A percentile compares a stretch with the other conserved stretches of the same genome.
Evolutionary conservation across 1,140 invertebrate species (phyloP).

Genomic region (Drosophila navojoa): DNA sequence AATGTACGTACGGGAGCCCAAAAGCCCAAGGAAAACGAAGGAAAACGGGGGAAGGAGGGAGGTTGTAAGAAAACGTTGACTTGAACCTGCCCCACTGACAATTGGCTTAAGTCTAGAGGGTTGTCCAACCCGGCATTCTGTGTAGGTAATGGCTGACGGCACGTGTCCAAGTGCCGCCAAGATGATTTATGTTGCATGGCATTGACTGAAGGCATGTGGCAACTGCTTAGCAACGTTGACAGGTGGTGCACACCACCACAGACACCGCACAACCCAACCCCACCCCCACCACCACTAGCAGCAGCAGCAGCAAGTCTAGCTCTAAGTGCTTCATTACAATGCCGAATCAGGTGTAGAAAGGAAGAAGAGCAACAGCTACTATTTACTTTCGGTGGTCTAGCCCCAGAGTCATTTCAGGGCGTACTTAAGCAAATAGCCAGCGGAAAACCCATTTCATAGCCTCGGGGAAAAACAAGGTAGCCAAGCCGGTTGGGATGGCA

Average conservation of each 20-base stretch:
- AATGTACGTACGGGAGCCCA: no score
- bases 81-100: slow-evolving; percentile 79
- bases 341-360: not conserved
- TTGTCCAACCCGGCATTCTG: slow-evolving; percentile 16
- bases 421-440: slow-evolving; percentile 14
- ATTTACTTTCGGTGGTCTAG: slow-evolving; percentile 6
- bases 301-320: not conserved
- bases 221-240: slow-evolving; percentile 23
- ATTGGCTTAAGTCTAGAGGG: slow-evolving; percentile 64
- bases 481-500: slow-evolving; percentile 11
- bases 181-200: slow-evolving; percentile 75
- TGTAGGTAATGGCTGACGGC: slow-evolving; percentile 61
- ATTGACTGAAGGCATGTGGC: slow-evolving; percentile 77
- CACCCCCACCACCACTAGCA: no score
- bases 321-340: slow-evolving; percentile 21
- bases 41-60: not conserved
- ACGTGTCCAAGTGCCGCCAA: slow-evolving; percentile 73
- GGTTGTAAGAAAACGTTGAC: slow-evolving; percentile 43
- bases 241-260: not conserved
- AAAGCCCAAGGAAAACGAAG: not conserved
- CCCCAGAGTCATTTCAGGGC: not conserved
- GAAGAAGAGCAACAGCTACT: slow-evolving; percentile 4
- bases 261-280: not conserved
- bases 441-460: slow-evolving; percentile 5
- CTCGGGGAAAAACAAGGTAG: not conserved